Evolutionary conservation across 2,888 invertebrate species (phyloP).

Genomic region (Lycaena phlaeas): DNA sequence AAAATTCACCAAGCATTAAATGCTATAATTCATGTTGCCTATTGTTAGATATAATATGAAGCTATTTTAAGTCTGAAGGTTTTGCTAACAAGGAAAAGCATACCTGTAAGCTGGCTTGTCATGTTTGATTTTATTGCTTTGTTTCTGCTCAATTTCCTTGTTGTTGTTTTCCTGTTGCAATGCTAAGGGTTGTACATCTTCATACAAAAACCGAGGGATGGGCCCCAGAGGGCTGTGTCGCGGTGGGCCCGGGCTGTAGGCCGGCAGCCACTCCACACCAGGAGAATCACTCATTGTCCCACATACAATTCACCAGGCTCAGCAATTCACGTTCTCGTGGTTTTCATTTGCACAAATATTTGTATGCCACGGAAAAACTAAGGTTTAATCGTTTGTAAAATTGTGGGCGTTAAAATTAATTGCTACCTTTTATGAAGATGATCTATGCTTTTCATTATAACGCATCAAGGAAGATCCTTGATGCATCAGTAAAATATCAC

Average conservation of each 20-base stretch:
- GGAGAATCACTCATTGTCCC: slow-evolving; percentile 64
- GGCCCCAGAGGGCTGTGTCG: slow-evolving; percentile 66
- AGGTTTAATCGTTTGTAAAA: slow-evolving; percentile 21
- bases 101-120: slow-evolving; percentile 75
- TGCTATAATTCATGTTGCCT: no score
- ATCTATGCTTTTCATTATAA: slow-evolving; percentile 52
- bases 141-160: slow-evolving; percentile 56
- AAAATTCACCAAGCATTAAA: no score
- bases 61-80: slow-evolving; percentile 18
- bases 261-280: slow-evolving; percentile 70
- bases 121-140: slow-evolving; percentile 64
- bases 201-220: slow-evolving; percentile 62
- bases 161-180: slow-evolving; percentile 62
- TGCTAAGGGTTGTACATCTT: slow-evolving; percentile 57
- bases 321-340: slow-evolving; percentile 28
- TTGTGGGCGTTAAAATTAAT: slow-evolving; percentile 46
- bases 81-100: slow-evolving; percentile 30
- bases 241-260: slow-evolving; percentile 65
- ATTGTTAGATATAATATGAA: no score
- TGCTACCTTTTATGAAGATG: slow-evolving; percentile 58
- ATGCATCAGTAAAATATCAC: slow-evolving; percentile 47
- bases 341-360: slow-evolving; percentile 26
- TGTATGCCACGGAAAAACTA: slow-evolving; percentile 29
- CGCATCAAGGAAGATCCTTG: slow-evolving; percentile 60
- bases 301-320: slow-evolving; percentile 30